phyloP scores from a whole-genome alignment of 2,888 invertebrate genomes.

The Julus scanicus region DNA sequence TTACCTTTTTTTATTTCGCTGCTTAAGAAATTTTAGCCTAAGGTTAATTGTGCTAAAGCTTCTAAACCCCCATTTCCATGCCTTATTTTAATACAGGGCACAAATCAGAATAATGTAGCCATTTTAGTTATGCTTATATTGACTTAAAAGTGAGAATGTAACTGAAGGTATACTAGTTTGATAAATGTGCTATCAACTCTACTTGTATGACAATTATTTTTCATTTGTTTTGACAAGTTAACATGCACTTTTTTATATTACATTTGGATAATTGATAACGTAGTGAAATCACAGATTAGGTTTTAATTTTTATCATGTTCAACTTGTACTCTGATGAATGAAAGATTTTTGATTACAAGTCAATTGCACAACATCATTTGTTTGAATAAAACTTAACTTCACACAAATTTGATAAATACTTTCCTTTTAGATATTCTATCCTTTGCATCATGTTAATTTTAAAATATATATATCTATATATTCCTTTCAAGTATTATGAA shows the following conservation, averaged over 20 bases:
- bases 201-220: not conserved
- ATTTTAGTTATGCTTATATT: conserved; percentile 32
- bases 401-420: not conserved
- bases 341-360: conserved; percentile 20
- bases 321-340: not conserved
- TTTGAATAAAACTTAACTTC: not conserved
- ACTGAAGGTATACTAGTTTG: not conserved
- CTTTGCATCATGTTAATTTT: not conserved
- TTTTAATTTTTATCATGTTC: not conserved
- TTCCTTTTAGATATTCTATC: not conserved
- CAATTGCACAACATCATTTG: conserved; percentile 1
- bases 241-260: not conserved
- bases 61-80: not conserved
- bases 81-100: not conserved
- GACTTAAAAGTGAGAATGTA: conserved; percentile 8
- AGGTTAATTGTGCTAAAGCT: not conserved
- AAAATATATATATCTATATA: not conserved
- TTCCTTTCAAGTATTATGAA: not conserved
- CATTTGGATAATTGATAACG: not conserved
- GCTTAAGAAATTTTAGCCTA: conserved; percentile 30
- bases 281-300: too few species aligned
- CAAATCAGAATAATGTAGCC: not conserved
- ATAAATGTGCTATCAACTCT: not conserved
- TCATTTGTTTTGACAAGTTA: not conserved
- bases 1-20: not conserved